A percentile compares a stretch with the other conserved stretches of the same genome.
These are phyloP conservation scores for Danio jaintianensis DNA, from an alignment of 2,797 vertebrate genomes.

Conservation along the genomic window DNA sequence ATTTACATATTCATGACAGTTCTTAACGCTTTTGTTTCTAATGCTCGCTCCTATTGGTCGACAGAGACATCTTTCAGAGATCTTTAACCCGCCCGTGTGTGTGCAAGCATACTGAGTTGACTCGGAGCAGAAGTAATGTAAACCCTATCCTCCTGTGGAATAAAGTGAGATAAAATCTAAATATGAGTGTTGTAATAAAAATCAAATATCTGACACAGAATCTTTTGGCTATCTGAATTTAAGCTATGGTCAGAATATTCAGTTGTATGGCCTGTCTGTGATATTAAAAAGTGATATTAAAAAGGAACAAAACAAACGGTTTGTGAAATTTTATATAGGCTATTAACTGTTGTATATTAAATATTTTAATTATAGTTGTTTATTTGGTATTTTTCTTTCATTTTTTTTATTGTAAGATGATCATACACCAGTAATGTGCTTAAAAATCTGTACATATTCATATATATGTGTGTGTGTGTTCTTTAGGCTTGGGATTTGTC, in stretches of 20 bases:
- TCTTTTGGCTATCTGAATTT: not conserved
- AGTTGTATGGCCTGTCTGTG: not conserved
- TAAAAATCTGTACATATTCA: no score
- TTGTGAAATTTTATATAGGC: not conserved
- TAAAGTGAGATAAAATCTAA: not conserved
- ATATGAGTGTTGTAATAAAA: not conserved
- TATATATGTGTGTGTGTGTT: no score
- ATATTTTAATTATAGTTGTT: not conserved
- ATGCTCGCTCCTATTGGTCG: slow-evolving; percentile 56
- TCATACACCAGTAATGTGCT: not conserved
- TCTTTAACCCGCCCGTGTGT: slow-evolving; percentile 48
- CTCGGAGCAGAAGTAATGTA: slow-evolving; percentile 15
- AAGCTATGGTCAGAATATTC: not conserved
- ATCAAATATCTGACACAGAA: not conserved
- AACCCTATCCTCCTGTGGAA: slow-evolving; percentile 5
- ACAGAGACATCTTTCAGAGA: slow-evolving; percentile 54
- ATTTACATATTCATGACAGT: slow-evolving; percentile 65
- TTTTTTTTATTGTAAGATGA: not conserved
- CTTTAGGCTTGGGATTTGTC: no score
- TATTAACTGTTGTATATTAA: not conserved
- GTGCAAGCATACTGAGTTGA: slow-evolving; percentile 20
- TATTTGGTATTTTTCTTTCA: no score
- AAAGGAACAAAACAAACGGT: not conserved
- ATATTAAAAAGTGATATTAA: not conserved
- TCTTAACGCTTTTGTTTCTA: slow-evolving; percentile 36